Percentiles rank a stretch among this genome's conserved stretches.
Evolutionary conservation across 2,113 vertebrate genomes (phyloP).

Genomic region (Thinocorus orbignyianus): DNA sequence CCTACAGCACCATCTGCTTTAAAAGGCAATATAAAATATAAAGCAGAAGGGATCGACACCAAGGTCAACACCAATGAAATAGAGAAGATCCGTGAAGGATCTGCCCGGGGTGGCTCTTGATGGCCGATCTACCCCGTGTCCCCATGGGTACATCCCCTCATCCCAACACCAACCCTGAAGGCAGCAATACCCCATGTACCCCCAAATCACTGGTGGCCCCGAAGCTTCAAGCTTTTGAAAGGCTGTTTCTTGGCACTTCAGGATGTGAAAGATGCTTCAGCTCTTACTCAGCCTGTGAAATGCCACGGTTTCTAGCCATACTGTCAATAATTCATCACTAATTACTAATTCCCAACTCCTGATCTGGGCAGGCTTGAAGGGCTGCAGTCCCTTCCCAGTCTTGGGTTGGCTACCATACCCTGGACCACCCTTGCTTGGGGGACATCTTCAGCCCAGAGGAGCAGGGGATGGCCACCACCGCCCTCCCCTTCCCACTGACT

Average conservation of each 20-base stretch:
- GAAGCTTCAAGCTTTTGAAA: not conserved
- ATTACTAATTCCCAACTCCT: not conserved
- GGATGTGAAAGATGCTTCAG: not conserved
- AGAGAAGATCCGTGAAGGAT: not conserved
- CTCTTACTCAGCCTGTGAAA: not conserved
- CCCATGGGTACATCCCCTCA: accelerated
- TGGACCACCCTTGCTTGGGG: not conserved
- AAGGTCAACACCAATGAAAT: not conserved
- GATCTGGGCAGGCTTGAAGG: not conserved
- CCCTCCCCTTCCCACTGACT: not conserved
- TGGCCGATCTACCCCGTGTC: not conserved
- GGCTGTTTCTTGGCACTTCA: not conserved
- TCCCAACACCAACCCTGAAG: not conserved
- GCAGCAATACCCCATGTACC: not conserved
- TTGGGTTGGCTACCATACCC: not conserved
- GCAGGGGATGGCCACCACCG: not conserved
- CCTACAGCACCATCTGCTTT: slow-evolving; percentile 13
- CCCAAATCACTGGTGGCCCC: not conserved
- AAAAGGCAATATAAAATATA: not conserved
- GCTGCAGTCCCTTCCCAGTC: not conserved
- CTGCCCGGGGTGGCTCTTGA: not conserved
- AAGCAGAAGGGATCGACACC: not conserved
- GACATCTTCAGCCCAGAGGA: not conserved
- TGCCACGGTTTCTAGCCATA: not conserved
- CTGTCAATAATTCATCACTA: not conserved